Base-by-base conservation (phyloP, 2,797 vertebrate genomes). In the Aplochiton taeniatus region DNA sequence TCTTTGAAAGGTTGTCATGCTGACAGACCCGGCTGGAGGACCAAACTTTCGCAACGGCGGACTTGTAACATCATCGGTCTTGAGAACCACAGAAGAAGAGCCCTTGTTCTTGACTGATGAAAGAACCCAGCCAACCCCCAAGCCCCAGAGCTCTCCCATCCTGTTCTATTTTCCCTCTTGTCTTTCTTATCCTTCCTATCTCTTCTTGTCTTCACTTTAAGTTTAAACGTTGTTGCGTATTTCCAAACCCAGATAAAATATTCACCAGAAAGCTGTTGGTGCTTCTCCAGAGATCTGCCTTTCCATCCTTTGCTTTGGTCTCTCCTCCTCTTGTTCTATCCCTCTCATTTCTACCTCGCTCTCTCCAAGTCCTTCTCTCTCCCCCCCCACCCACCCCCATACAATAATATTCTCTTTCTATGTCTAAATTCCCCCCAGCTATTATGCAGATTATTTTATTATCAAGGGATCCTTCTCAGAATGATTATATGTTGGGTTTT, bases 181-280 rank as follows among this genome's bases (percentile, higher is more conserved):
- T 53, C 48, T 50, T 49, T 43, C 11, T 74, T 58, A 65, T 19
- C n/a, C 41, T 59, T 19, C 9, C 46, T 57, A 31, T 50, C 8
- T 43, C 19, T 62, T 12, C 16, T 48, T 9, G 6, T 9, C 13
- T 49, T 62, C 31, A 54, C 16, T 63, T 17, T 9, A 9, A 11
- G 53, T 67, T 76, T 65, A 58, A 10, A 44, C 58, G 1, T 48
- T 63, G 3, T 58, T 11, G 44, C 13, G 51, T 79, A 58, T 81
- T 11, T 12, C 45, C 46, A 69, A 70, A 77, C 65, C 68, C 48
- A 42, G 67, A 81, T 85, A 52, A 86, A 88, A 89, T 79, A 83
- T 89, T 87, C 73, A 83, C 71, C 73, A 82, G 76, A 67, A 83
- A 82, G 77, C 85, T 79, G 78, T 74, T 80, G 72, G 84, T 69